These are phyloP conservation scores for Oenanthe melanoleuca DNA, from an alignment of 2,113 vertebrate genomes.

Conservation along the genomic window DNA sequence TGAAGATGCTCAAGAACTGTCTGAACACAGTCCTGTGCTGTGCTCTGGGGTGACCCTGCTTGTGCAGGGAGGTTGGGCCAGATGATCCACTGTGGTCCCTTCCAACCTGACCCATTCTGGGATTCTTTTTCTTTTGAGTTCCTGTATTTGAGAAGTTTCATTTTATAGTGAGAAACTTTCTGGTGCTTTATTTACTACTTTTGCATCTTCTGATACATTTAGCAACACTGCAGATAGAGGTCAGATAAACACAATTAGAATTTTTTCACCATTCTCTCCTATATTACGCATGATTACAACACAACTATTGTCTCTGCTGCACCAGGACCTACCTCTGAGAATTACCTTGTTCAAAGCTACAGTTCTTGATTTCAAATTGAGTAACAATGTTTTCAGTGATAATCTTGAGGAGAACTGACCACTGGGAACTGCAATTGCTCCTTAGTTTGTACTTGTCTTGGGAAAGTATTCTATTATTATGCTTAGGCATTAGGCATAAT, in stretches of 20 bases:
- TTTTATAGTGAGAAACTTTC: slow-evolving; percentile 4
- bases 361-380: not conserved
- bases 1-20: not conserved
- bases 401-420: not conserved
- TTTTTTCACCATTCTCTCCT: slow-evolving; percentile 39
- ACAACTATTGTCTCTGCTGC: not conserved
- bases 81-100: not conserved
- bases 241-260: not conserved
- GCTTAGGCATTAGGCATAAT: not conserved
- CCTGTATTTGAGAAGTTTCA: not conserved
- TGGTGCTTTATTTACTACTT: not conserved
- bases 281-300: not conserved
- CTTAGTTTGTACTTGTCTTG: not conserved
- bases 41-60: not conserved
- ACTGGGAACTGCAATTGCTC: not conserved
- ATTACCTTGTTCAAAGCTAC: not conserved
- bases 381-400: not conserved
- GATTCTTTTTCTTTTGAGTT: not conserved
- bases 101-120: not conserved
- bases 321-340: not conserved
- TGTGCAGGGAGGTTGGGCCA: not conserved
- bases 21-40: not conserved
- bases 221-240: not conserved
- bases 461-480: not conserved
- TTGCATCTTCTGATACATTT: not conserved